Base-by-base conservation (phyloP, 2,888 invertebrate genomes). In the Taphrorychus bicolor region DNA sequence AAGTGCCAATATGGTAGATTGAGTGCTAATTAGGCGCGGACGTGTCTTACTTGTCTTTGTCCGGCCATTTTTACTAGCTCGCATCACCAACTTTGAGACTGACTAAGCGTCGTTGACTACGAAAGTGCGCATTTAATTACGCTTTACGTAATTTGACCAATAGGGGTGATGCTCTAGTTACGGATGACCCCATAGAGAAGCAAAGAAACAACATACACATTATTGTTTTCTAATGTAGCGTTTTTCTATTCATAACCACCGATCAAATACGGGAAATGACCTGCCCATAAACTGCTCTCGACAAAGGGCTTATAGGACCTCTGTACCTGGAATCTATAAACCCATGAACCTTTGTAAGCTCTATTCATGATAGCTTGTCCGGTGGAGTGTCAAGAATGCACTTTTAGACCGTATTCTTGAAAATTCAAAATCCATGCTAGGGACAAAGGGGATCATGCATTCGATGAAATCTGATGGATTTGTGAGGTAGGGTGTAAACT, bases 1-100 rank as follows among this genome's bases (percentile, higher is more conserved):
- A 69, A 19, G 5, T 1, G 41, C 69, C 42, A 22, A 64, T 69
- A 69, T 59, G 64, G 69, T 48, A 69, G 69, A 69, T 60, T 56
- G 56, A 69, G 69, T 69, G 64, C 64, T 69, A 64, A 69, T 69
- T 69, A 63, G 59, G 19, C 22, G 54, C 23, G 24, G 59, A 67
- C 66, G 66, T 67, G 66, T 22, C 21, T 45, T 64, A 59, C 52
- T 57, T 52, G 53, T 11, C 32, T 32, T 32, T 32, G 32, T 32
- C 32, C 11, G 9, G 32, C 2, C 32, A 32, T 32, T 32, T 32
- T 32, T 32, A 32, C 32, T 32, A 32, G 32, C 32, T 32, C 32
- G 32, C 9, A 7, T 32, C 32, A 32, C 32, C 32, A 32, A 32
- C 32, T 32, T 32, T 11, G 32, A 9, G 11, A 32, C 11, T 32